Percentiles rank a stretch among this genome's conserved stretches.
phyloP scores from a whole-genome alignment of 1,140 invertebrate genomes.

The Anoplolepis gracilipes region DNA sequence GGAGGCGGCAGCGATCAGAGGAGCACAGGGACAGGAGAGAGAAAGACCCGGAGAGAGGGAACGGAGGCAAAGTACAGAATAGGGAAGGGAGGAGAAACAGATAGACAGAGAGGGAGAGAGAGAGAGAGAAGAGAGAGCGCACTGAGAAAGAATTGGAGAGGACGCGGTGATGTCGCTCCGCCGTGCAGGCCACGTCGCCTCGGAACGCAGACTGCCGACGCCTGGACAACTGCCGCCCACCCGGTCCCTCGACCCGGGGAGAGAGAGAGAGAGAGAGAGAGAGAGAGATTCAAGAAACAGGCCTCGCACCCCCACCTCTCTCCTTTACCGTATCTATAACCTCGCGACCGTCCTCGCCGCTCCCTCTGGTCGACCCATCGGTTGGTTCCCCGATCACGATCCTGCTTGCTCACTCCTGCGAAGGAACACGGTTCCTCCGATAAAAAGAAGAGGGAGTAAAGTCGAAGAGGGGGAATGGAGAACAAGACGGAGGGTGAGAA shows the following conservation, averaged over 20 bases:
- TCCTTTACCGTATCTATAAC: not conserved
- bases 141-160: conserved; percentile 73
- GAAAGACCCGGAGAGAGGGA: conserved; percentile 11
- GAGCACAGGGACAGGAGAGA: conserved; percentile 21
- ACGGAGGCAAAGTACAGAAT: conserved; percentile 17
- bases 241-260: conserved; percentile 65
- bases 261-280: conserved; percentile 11
- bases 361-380: conserved; percentile 13
- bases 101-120: not conserved
- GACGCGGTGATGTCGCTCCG: conserved; percentile 80
- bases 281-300: conserved; percentile 37
- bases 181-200: conserved; percentile 80
- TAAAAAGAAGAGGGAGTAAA: not conserved
- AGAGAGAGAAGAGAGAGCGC: conserved; percentile 52
- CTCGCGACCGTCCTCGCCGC: conserved; percentile 26
- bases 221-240: conserved; percentile 83
- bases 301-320: not conserved
- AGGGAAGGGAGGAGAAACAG: not conserved
- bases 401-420: conserved; percentile 51
- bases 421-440: conserved; percentile 23
- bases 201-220: conserved; percentile 79
- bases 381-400: conserved; percentile 24
- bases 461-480: not conserved
- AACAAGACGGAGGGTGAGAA: not conserved
- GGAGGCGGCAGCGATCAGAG: conserved; percentile 38